These are phyloP conservation scores for Cerceris ruficornis DNA, from an alignment of 2,888 invertebrate genomes.

Conservation along the genomic window DNA sequence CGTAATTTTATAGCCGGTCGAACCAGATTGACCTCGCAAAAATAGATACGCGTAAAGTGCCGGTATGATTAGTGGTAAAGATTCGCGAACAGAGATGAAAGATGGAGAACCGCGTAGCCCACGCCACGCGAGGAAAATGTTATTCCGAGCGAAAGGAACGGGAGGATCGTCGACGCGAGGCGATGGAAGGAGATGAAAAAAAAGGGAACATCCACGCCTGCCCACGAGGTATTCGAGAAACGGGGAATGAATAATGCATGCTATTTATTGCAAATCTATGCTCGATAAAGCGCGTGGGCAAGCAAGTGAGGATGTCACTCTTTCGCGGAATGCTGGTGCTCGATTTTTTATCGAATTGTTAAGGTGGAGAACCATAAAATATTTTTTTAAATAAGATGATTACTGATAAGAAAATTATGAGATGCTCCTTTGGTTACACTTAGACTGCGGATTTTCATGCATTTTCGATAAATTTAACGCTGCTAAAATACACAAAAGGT, in stretches of 20 bases:
- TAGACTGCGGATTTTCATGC: too few species aligned
- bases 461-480: too few species aligned
- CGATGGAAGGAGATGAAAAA: background rate
- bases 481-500: too few species aligned
- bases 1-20: too few species aligned
- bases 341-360: background rate
- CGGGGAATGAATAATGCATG: constrained; percentile 19
- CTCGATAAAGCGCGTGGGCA: constrained; percentile 11
- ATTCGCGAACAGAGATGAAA: background rate
- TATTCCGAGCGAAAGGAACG: background rate
- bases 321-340: background rate
- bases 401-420: too few species aligned
- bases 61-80: too few species aligned
- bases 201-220: background rate
- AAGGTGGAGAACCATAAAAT: too few species aligned
- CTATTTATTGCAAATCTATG: background rate
- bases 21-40: too few species aligned
- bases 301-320: constrained; percentile 12
- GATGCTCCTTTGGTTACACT: too few species aligned
- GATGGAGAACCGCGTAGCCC: background rate
- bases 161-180: background rate
- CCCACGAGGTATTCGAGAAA: background rate
- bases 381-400: too few species aligned
- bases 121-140: background rate
- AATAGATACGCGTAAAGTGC: too few species aligned